Evolutionary conservation across 2,888 invertebrate species (phyloP).

Genomic region (Caenorhabditis uteleia): DNA sequence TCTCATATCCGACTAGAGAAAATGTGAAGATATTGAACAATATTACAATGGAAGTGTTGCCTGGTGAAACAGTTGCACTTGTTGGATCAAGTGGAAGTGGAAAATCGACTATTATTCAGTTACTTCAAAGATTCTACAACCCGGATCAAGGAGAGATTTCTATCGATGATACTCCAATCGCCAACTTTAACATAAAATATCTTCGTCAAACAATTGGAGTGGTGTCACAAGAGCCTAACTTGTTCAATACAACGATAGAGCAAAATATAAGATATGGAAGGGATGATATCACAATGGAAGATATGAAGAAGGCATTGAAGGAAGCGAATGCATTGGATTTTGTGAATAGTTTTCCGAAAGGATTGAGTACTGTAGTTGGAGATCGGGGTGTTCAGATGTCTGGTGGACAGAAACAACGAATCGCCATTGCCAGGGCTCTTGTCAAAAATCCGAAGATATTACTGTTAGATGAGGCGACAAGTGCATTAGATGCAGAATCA

Average conservation of each 20-base stretch:
- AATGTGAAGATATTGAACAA: slow-evolving; percentile 67
- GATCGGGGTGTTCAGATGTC: slow-evolving; percentile 72
- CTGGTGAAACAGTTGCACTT: slow-evolving; percentile 62
- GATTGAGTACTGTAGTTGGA: slow-evolving; percentile 70
- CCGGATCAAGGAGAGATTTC: slow-evolving; percentile 60
- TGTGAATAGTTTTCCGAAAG: slow-evolving; percentile 69
- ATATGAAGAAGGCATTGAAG: slow-evolving; percentile 58
- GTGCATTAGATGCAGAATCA: slow-evolving; percentile 57
- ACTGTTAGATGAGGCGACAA: slow-evolving; percentile 59
- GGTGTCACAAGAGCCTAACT: slow-evolving; percentile 74
- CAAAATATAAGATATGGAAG: slow-evolving; percentile 72
- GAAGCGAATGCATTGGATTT: slow-evolving; percentile 72
- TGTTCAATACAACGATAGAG: slow-evolving; percentile 74
- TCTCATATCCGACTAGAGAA: slow-evolving; percentile 72
- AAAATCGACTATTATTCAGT: slow-evolving; percentile 53
- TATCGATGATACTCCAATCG: slow-evolving; percentile 71
- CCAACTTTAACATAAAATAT: slow-evolving; percentile 72
- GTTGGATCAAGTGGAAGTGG: slow-evolving; percentile 65
- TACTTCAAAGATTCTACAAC: slow-evolving; percentile 63
- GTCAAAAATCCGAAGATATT: slow-evolving; percentile 50
- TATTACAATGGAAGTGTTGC: slow-evolving; percentile 51
- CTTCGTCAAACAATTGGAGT: slow-evolving; percentile 70
- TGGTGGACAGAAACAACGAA: slow-evolving; percentile 72
- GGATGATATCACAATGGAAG: slow-evolving; percentile 48
- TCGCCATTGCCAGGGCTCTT: slow-evolving; percentile 71